Base-by-base conservation (phyloP, 2,888 invertebrate genomes). In the Dastarcus helophoroides region DNA sequence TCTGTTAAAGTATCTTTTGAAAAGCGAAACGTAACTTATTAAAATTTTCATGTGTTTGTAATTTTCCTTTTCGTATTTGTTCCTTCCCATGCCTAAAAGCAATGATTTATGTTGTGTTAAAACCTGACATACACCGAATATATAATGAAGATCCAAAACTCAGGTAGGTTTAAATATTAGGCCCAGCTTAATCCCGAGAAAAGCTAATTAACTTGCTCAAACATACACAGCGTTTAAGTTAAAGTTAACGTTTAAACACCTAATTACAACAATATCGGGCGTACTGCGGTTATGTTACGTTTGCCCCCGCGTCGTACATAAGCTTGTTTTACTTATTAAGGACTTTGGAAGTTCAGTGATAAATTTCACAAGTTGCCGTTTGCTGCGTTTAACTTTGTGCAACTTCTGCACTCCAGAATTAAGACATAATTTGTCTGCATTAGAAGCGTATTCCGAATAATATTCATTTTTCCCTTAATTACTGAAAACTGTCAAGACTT, bases 201-300 rank as follows among this genome's bases (percentile, higher is more conserved):
- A 34, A 38, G 36, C 38, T 38, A 36, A 40, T 38, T 40, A 40
- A 33, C 38, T 31, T 32, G 36, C 28, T 24, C 32, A 38, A 38
- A 38, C 39, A 40, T n/a, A n/a, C 36, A 33, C 35, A 32, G 21
- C 35, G 29, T 43, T 44, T 44, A 42, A 40, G 37, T 43, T 41
- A 31, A 41, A 38, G 38, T 44, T 42, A 22, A 36, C 42, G 37
- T 39, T 40, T 41, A 43, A 44, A 44, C 40, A 41, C 39, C 41
- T 41, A 46, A 47, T 48, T 46, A 46, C 39, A 39, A 39, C 37
- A 46, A 44, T 43, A 47, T 43, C 40, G 41, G 39, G 39, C n/a
- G 19, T 7, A 17, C 19, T 17, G 19, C 19, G 19, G 19, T 17
- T 7, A 17, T 17, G 19, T 17, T 17, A 17, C 19, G 19, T 17